A percentile compares a stretch with the other conserved stretches of the same genome.
Conservation (phyloP, 2,888 invertebrate species). For the Dynastes hyllus region DNA sequence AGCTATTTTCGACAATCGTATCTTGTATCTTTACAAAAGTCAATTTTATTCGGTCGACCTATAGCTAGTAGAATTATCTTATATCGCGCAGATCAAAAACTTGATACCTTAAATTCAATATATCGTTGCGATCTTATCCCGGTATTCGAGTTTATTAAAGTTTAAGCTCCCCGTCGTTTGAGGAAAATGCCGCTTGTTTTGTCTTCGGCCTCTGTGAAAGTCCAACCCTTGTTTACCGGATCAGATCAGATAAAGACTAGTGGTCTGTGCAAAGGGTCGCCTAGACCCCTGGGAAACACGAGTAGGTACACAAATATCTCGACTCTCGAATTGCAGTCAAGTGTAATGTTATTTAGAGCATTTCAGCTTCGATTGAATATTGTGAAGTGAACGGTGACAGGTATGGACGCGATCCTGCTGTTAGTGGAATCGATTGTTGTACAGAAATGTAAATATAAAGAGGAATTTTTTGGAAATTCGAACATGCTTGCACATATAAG, state of each 20-base stretch:
- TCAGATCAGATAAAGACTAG: slow-evolving; percentile 36
- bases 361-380: slow-evolving; percentile 2
- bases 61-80: too few relatives aligned
- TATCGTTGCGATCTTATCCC: background rate
- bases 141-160: slow-evolving; percentile 29
- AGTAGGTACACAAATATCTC: slow-evolving; percentile 22
- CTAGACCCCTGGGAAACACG: slow-evolving; percentile 20
- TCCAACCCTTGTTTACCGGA: slow-evolving; percentile 43
- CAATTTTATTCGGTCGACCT: background rate
- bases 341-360: slow-evolving; percentile 36
- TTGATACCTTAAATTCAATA: too few relatives aligned
- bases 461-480: too few relatives aligned
- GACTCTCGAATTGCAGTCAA: slow-evolving; percentile 28
- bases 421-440: background rate
- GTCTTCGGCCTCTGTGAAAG: slow-evolving; percentile 22
- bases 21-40: background rate
- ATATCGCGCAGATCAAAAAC: too few relatives aligned
- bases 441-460: too few relatives aligned
- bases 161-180: slow-evolving; percentile 11
- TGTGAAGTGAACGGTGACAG: slow-evolving; percentile 21
- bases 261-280: slow-evolving; percentile 39
- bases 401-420: background rate
- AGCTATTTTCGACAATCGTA: too few relatives aligned
- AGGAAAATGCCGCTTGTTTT: slow-evolving; percentile 3
- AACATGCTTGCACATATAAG: too few relatives aligned